Evolutionary conservation across 2,797 vertebrate genomes (phyloP).

Genomic region (Leuciscus waleckii): DNA sequence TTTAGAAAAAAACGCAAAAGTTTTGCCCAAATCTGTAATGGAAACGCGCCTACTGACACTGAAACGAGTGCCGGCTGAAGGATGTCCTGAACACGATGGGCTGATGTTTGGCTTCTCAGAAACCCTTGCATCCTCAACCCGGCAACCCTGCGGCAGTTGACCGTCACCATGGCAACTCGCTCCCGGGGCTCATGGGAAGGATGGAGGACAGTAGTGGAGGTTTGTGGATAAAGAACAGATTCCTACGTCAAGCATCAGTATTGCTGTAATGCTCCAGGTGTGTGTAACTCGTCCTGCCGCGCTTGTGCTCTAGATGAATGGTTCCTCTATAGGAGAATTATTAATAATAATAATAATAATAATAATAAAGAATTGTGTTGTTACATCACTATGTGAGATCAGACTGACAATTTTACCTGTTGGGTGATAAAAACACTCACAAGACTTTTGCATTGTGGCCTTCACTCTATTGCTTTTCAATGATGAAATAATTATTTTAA

Average conservation of each 20-base stretch:
- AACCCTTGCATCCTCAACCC: neutral
- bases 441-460: no score
- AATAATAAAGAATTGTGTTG: no score
- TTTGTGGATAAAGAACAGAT: slow-evolving; percentile 47
- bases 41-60: neutral
- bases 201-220: slow-evolving; percentile 74
- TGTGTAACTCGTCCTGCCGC: no score
- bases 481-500: no score
- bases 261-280: neutral
- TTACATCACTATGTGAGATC: neutral
- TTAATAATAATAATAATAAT: no score
- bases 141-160: slow-evolving; percentile 41
- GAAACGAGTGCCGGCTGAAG: slow-evolving; percentile 1
- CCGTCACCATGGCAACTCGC: slow-evolving; percentile 71
- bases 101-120: slow-evolving; percentile 2
- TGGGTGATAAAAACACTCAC: no score
- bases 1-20: no score
- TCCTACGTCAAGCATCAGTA: neutral
- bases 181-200: neutral
- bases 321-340: neutral
- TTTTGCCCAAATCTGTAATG: no score
- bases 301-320: neutral
- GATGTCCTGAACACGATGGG: neutral
- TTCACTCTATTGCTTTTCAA: no score
- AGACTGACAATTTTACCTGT: neutral